phyloP scores from a whole-genome alignment of 2,113 vertebrate species.

The Chunga burmeisteri region DNA sequence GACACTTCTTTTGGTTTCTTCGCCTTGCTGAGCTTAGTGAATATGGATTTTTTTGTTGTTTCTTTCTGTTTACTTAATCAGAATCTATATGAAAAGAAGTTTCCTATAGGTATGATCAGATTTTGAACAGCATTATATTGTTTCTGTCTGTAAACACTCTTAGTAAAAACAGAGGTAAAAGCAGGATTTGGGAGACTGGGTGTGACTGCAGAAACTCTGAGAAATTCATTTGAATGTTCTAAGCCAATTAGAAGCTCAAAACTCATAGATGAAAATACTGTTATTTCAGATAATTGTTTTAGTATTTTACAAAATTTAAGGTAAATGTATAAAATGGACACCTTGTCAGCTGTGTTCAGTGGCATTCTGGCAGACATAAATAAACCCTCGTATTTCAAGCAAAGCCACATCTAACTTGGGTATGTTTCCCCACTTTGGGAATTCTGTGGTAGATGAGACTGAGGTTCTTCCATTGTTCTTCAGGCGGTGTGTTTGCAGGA shows the following conservation, averaged over 20 bases:
- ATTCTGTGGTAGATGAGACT: not conserved
- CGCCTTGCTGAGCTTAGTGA: rapidly evolving
- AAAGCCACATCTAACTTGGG: not conserved
- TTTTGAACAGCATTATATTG: rapidly evolving
- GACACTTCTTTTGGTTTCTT: not conserved
- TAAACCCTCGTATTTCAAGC: rapidly evolving
- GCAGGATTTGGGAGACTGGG: not conserved
- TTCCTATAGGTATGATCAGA: not conserved
- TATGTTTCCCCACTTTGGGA: rapidly evolving
- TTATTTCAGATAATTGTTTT: not conserved
- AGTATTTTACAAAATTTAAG: not conserved
- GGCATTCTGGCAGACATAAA: not conserved
- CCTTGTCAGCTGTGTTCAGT: rapidly evolving
- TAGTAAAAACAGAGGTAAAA: not conserved
- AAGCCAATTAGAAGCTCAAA: not conserved
- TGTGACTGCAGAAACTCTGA: not conserved
- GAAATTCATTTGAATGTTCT: not conserved
- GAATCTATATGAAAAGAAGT: not conserved
- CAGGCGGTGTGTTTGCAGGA: not conserved
- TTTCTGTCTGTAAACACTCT: not conserved
- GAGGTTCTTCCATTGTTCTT: not conserved
- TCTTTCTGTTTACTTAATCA: not conserved
- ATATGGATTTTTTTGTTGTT: not conserved
- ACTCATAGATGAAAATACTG: not conserved
- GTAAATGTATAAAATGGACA: not conserved